Evolutionary conservation across 2,797 vertebrate genomes (phyloP).

Genomic region (Tauraco hartlaubi): DNA sequence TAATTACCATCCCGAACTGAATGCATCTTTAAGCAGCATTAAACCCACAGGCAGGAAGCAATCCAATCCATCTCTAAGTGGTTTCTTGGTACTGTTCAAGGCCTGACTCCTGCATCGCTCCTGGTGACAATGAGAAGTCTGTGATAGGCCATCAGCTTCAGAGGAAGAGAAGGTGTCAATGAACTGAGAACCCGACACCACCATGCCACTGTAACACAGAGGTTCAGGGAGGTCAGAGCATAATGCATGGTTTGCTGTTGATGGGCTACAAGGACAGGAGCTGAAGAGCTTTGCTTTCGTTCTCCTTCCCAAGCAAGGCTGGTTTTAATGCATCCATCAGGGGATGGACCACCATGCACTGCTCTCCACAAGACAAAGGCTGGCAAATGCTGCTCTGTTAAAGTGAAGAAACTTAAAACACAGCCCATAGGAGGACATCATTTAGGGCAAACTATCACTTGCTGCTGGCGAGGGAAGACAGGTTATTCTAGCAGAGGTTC

Average conservation of each 20-base stretch:
- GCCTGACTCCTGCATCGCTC: not conserved
- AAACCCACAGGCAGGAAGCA: not conserved
- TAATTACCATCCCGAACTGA: not conserved
- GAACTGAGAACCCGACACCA: not conserved
- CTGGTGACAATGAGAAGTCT: not conserved
- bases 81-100: not conserved
- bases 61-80: not conserved
- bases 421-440: not conserved
- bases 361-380: not conserved
- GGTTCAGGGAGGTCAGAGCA: not conserved
- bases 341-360: not conserved
- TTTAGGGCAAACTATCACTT: not conserved
- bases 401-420: not conserved
- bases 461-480: not conserved
- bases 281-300: not conserved
- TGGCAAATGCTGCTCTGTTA: not conserved
- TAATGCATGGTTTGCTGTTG: rapidly evolving
- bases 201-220: rapidly evolving
- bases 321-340: not conserved
- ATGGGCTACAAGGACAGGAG: not conserved
- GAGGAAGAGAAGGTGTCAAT: not conserved
- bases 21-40: not conserved
- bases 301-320: not conserved
- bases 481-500: not conserved
- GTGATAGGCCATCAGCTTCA: not conserved